Conservation (phyloP, 2,797 vertebrate species). For the Poeciliopsis turneri region DNA sequence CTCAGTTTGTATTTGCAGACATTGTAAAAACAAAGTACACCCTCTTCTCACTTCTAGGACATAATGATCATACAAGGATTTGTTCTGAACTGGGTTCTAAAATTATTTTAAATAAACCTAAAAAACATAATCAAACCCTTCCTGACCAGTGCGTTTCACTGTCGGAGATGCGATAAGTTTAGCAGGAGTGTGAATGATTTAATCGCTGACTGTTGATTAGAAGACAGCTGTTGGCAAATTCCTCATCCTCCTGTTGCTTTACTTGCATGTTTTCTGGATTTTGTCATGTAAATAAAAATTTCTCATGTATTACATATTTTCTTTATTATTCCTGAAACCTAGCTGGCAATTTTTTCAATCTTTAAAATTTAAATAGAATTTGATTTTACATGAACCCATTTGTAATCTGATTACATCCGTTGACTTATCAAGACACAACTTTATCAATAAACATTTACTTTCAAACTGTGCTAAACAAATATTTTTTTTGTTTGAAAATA, state of each 20-base stretch:
- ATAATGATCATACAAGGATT: neutral
- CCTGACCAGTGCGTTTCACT: neutral
- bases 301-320: neutral
- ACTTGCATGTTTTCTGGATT: neutral
- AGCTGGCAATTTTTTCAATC: conserved; percentile 16
- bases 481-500: neutral
- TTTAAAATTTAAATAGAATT: conserved; percentile 12
- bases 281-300: neutral
- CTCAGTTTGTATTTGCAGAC: neutral
- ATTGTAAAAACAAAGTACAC: neutral
- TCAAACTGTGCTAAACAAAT: neutral
- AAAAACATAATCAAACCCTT: neutral
- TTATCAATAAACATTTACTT: neutral
- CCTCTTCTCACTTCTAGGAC: neutral
- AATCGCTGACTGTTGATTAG: no score
- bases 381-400: neutral
- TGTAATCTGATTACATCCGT: conserved; percentile 12
- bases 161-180: no score
- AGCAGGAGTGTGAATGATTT: no score
- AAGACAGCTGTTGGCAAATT: neutral
- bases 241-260: neutral
- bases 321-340: neutral
- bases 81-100: neutral
- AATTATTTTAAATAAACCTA: neutral
- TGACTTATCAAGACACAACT: conserved; percentile 6